phyloP scores from a whole-genome alignment of 2,888 invertebrate species.

The Tenthredo scrophulariae region DNA sequence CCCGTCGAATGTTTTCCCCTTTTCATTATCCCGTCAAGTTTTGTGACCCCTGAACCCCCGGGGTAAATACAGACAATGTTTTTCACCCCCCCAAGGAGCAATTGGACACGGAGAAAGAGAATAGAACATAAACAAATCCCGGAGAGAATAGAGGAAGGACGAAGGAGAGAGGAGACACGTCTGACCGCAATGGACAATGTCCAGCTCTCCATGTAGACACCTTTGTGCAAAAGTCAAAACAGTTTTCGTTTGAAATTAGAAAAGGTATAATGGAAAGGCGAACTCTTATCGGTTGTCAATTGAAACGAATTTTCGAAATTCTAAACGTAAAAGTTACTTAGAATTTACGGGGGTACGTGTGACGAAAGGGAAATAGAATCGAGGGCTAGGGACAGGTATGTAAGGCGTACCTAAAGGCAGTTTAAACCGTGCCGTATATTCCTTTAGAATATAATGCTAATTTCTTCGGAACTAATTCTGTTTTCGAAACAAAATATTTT shows the following conservation, averaged over 20 bases:
- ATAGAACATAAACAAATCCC: conserved; percentile 72
- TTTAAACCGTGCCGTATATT: conserved; percentile 49
- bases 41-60: not conserved
- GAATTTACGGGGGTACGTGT: conserved; percentile 9
- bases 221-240: conserved; percentile 59
- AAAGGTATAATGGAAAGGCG: not conserved
- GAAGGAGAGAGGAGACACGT: conserved; percentile 51
- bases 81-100: conserved; percentile 65
- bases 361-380: not conserved
- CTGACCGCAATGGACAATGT: conserved; percentile 69
- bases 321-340: not conserved
- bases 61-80: conserved; percentile 19
- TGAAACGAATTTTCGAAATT: not conserved
- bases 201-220: not conserved
- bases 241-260: not conserved
- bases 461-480: conserved; percentile 74
- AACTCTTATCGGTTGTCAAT: not conserved
- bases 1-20: conserved; percentile 51
- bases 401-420: not conserved
- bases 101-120: conserved; percentile 70
- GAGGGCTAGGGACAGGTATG: not conserved
- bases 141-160: conserved; percentile 46
- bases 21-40: conserved; percentile 21
- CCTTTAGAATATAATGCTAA: conserved; percentile 67
- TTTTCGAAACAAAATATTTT: conserved; percentile 73